Evolutionary conservation across 2,113 vertebrate species (phyloP), one percentile per base, ranked within the genome.

Genomic region (Bujurquina vittata): DNA sequence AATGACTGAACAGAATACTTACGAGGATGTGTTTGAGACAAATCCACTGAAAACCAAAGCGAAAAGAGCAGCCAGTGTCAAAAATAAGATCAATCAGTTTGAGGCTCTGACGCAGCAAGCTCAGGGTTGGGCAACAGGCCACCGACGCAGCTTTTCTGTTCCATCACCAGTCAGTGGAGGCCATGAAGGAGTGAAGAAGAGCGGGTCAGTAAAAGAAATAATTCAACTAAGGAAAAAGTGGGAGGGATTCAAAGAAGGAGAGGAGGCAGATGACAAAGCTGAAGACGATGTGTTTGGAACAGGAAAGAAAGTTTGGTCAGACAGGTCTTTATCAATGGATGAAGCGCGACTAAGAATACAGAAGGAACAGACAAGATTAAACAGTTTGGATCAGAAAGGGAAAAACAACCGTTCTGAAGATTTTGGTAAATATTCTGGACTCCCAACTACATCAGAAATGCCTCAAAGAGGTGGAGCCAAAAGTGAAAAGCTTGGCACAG

Each of bases 61-160:
- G 18, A 89, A 89, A 76, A 43, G 60, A 59, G 29, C 5, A 26
- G 88, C 90, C 52, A 95, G 91, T 11, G 96, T 96, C 67, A 94
- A 88, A 63, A 96, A 94, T 59, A 96, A 93, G 82, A 96, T 96
- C 73, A 91, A 79, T 78, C 94, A 94, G 85, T 96, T 95, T 80
- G 96, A 96, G 79, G 89, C 92, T 56, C 84, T 96, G 80, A 88
- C 94, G 31, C 94, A 92, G 63, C 90, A 60, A 88, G 52, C 65
- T 58, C 88, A 92, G 75, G 54, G 43, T 76, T 55, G 80, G 40
- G 35, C 18, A 26, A n/a, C 75, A 4, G 58, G 58, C 23, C 69
- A 84, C 8, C 92, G 83, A 46, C 88, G 95, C 8, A 73, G 92
- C 4, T 89, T 94, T 26, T 95, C 94, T 52, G 87, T 92, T 17